These are phyloP conservation scores for Cephus runcator DNA, from an alignment of 2,888 invertebrate species.

Conservation along the genomic window DNA sequence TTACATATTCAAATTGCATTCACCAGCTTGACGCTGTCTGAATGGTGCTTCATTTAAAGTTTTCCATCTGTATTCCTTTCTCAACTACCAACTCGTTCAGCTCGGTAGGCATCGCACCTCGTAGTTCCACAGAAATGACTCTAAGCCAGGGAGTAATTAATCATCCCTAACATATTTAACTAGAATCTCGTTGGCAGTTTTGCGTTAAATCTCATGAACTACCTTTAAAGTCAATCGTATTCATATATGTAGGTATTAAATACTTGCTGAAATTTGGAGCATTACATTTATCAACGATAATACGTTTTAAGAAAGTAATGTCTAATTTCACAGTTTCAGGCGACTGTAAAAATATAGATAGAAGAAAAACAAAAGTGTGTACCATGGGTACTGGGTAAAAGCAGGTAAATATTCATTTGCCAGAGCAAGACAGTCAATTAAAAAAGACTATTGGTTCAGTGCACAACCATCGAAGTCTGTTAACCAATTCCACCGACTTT, in stretches of 20 bases:
- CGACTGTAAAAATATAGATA: not conserved
- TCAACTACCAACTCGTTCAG: conserved; percentile 24
- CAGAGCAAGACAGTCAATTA: not conserved
- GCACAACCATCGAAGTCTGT: not conserved
- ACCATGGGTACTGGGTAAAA: not conserved
- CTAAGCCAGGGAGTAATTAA: conserved; percentile 30
- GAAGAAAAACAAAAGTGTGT: not conserved
- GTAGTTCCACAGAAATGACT: conserved; percentile 6
- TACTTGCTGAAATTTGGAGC: too few relatives aligned
- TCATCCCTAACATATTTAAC: conserved; percentile 19
- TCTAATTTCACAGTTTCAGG: not conserved
- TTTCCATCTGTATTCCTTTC: conserved; percentile 20
- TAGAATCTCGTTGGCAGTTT: not conserved
- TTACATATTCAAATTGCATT: conserved; percentile 42
- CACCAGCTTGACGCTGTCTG: conserved; percentile 28
- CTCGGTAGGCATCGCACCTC: not conserved
- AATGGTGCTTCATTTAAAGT: conserved; percentile 41
- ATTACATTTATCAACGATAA: not conserved
- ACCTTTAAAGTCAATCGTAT: not conserved
- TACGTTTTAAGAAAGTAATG: not conserved
- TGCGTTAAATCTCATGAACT: not conserved
- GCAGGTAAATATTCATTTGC: not conserved
- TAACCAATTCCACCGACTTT: not conserved
- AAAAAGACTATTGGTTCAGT: not conserved
- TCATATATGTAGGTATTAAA: not conserved